Conservation (phyloP, 2,888 invertebrate species). For the Hypena proboscidalis region DNA sequence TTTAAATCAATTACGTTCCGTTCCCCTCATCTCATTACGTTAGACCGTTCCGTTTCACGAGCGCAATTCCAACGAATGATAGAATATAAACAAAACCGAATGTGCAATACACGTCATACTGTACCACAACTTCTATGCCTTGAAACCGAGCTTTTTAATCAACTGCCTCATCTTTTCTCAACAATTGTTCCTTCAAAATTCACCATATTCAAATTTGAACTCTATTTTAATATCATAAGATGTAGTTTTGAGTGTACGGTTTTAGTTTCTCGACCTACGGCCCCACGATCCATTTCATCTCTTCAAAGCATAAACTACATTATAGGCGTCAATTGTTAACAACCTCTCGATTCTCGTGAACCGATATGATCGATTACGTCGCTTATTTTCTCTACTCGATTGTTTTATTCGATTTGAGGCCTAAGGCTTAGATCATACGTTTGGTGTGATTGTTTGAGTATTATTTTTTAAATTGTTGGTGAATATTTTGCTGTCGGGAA, state of each 20-base stretch:
- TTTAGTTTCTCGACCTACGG: constrained; percentile 69
- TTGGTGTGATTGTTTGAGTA: constrained; percentile 13
- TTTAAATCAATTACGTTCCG: background rate
- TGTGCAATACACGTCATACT: constrained; percentile 42
- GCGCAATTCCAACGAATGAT: constrained; percentile 24
- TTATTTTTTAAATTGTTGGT: constrained; percentile 41
- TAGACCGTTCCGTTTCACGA: constrained; percentile 12
- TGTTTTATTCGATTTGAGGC: constrained; percentile 72
- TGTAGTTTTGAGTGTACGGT: constrained; percentile 31
- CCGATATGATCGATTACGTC: constrained; percentile 77
- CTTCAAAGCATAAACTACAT: constrained; percentile 76
- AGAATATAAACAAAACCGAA: constrained; percentile 41
- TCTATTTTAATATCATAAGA: constrained; percentile 36
- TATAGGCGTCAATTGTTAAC: constrained; percentile 83
- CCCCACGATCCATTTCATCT: constrained; percentile 81
- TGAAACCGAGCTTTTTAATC: constrained; percentile 66
- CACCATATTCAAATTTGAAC: constrained; percentile 46
- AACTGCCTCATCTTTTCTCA: constrained; percentile 68
- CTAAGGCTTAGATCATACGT: constrained; percentile 56
- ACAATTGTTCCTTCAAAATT: constrained; percentile 63
- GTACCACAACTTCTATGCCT: constrained; percentile 45
- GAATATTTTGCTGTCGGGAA: background rate
- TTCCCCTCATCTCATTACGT: background rate
- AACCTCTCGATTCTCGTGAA: constrained; percentile 81
- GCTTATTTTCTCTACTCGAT: constrained; percentile 79